A percentile compares a stretch with the other conserved stretches of the same genome.
phyloP scores from a whole-genome alignment of 1,140 invertebrate species.

The Calliopsis andreniformis region DNA sequence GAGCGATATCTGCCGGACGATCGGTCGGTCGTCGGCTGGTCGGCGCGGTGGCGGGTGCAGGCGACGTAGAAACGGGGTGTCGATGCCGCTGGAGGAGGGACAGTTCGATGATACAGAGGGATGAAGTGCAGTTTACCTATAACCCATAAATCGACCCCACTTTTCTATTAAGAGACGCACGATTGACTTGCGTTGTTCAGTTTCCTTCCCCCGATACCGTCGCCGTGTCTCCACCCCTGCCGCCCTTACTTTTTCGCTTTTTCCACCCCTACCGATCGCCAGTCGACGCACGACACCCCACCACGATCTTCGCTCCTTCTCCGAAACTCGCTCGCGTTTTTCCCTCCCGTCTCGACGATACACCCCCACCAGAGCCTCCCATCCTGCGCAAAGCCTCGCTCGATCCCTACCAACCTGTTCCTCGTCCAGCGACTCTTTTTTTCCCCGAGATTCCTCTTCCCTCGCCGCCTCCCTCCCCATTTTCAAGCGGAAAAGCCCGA shows the following conservation, averaged over 20 bases:
- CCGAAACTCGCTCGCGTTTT: conserved; percentile 43
- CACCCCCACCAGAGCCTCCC: conserved; percentile 33
- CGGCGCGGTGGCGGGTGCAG: conserved; percentile 25
- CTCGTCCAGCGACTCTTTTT: conserved; percentile 49
- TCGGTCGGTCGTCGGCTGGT: conserved; percentile 45
- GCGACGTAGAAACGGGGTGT: conserved; percentile 47
- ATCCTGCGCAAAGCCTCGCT: conserved; percentile 64
- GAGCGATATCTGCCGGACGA: conserved; percentile 72
- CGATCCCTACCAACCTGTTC: conserved; percentile 66
- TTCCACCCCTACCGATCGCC: conserved; percentile 40
- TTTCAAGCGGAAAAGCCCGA: conserved; percentile 34
- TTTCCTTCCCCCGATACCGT: conserved; percentile 70
- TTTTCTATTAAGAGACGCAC: conserved; percentile 80
- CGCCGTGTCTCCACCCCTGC: conserved; percentile 34
- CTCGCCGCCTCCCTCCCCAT: not conserved
- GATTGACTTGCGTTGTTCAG: conserved; percentile 79
- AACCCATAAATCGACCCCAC: conserved; percentile 80
- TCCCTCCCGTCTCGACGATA: conserved; percentile 43
- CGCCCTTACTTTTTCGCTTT: conserved; percentile 39
- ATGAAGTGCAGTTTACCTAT: conserved; percentile 75
- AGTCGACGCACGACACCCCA: conserved; percentile 33
- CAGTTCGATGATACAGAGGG: conserved; percentile 59
- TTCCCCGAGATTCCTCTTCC: conserved; percentile 1
- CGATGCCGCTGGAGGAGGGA: conserved; percentile 29
- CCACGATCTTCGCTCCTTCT: conserved; percentile 27